Evolutionary conservation across 2,888 invertebrate genomes (phyloP).

Genomic region (Stenoptilia bipunctidactyla): DNA sequence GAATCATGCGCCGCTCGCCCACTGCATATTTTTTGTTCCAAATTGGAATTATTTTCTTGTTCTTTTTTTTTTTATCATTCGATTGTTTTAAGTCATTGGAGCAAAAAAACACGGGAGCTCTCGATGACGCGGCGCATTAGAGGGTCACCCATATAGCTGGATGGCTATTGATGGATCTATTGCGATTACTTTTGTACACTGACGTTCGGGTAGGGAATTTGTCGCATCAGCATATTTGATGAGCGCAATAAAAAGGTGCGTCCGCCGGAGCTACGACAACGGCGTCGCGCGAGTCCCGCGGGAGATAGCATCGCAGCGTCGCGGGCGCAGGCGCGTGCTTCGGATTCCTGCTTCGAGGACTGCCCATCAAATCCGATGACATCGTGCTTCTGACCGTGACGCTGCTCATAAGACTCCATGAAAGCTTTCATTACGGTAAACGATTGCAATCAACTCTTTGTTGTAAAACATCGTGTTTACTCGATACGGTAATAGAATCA

Average conservation of each 20-base stretch:
- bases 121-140: constrained; percentile 28
- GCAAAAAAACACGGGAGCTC: constrained; percentile 48
- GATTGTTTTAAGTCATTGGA: constrained; percentile 54
- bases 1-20: constrained; percentile 35
- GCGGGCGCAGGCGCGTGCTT: constrained; percentile 64
- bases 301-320: constrained; percentile 53
- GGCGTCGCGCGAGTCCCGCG: constrained; percentile 34
- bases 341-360: constrained; percentile 47
- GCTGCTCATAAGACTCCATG: constrained; percentile 39
- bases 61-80: constrained; percentile 42
- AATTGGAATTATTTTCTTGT: constrained; percentile 51
- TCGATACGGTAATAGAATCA: not conserved
- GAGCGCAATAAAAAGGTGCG: constrained; percentile 28
- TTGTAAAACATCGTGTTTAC: not conserved
- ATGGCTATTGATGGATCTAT: constrained; percentile 22
- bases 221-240: constrained; percentile 24
- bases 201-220: constrained; percentile 17
- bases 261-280: constrained; percentile 5
- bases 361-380: constrained; percentile 65
- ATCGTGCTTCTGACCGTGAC: constrained; percentile 45
- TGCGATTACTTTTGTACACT: constrained; percentile 5
- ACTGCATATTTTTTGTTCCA: constrained; percentile 45
- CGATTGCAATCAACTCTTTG: constrained; percentile 34
- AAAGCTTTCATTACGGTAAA: constrained; percentile 57
- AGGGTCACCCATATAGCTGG: too few species aligned